A percentile compares a stretch with the other conserved stretches of the same genome.
Evolutionary conservation across 2,797 vertebrate genomes (phyloP).

Genomic region (Bovichtus diacanthus): DNA sequence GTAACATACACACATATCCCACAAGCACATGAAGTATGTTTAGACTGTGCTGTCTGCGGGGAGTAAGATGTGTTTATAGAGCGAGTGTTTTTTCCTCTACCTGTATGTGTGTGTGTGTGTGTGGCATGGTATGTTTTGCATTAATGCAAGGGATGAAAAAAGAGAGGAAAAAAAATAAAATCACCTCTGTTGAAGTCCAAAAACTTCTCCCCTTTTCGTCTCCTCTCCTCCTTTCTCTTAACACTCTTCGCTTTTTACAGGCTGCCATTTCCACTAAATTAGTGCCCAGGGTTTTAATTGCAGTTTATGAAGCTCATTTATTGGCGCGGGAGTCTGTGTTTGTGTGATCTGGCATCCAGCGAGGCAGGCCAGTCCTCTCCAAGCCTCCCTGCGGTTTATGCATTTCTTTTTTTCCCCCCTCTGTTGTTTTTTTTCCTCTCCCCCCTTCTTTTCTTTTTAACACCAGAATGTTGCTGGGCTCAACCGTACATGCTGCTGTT

Average conservation of each 20-base stretch:
- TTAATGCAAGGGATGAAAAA: constrained; percentile 50
- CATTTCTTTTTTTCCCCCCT: constrained; percentile 54
- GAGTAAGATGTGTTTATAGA: constrained; percentile 48
- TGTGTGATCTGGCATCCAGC: constrained; percentile 82
- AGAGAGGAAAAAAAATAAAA: constrained; percentile 5
- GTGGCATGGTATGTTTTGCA: constrained; percentile 59
- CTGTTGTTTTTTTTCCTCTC: constrained; percentile 63
- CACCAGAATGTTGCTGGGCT: constrained; percentile 78
- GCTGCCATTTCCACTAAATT: constrained; percentile 89
- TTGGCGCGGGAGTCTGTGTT: constrained; percentile 78
- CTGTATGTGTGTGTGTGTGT: constrained; percentile 39
- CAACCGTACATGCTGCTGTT: constrained; percentile 80
- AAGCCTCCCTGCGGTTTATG: constrained; percentile 80
- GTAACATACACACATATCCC: constrained; percentile 29
- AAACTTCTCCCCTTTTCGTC: constrained; percentile 44
- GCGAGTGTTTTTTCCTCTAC: constrained; percentile 8
- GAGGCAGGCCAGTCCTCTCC: constrained; percentile 70
- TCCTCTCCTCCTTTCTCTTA: constrained; percentile 57
- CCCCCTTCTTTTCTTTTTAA: constrained; percentile 70
- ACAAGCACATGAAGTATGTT: constrained; percentile 53
- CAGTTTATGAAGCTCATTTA: constrained; percentile 86
- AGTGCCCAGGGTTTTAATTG: constrained; percentile 90
- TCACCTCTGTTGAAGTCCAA: constrained; percentile 32
- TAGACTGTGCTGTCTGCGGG: constrained; percentile 37
- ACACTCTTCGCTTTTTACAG: constrained; percentile 79